Base-by-base conservation (phyloP, 2,797 vertebrate species). In the Alfaro cultratus region DNA sequence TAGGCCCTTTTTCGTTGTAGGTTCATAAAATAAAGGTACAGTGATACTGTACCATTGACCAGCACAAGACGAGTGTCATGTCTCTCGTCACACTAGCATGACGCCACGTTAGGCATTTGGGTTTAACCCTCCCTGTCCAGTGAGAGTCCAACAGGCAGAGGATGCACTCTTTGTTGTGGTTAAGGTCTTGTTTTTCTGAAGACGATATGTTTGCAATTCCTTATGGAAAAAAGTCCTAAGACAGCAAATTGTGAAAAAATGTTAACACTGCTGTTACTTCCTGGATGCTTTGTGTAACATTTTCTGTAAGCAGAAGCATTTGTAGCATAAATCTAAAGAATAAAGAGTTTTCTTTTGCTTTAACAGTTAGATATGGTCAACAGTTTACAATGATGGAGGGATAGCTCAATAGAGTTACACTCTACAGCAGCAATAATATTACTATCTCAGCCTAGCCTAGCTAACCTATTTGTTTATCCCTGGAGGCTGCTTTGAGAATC, bases 401-500 rank as follows among this genome's bases (percentile, higher is more conserved):
- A 11, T 68, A 10, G 2, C 12, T 41, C 64, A 12, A 12, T 41
- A 18, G 11, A 41, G 36, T n/a, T 41, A 12, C 29, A 60, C 21
- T 57, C 36, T 12, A 75, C 8, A 34, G 11, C 1, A 34, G 45
- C 26, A 67, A 39, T 68, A 70, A 68, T 43, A 34, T 34, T 68
- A 43, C 21, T 13, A 12, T 5, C 78, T 70, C 43, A 70, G n/a
- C 10, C 47, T 57, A 41, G 46, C 71, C 49, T 10, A 15, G 1
- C 67, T 78, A 36, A 75, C 57, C 41, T 83, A 60, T 57, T 73
- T 78, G 46, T 84, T 75, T 55, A 49, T 55, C 80, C 64, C 84
- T 83, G 68, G 43, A 41, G 80, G 85, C 81, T 73, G 74, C 73
- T 62, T 74, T 73, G 70, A 53, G 13, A 83, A 68, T 49, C 16